These are phyloP conservation scores for Sphaerophoria rueppellii DNA, from an alignment of 2,888 invertebrate species.

Conservation along the genomic window DNA sequence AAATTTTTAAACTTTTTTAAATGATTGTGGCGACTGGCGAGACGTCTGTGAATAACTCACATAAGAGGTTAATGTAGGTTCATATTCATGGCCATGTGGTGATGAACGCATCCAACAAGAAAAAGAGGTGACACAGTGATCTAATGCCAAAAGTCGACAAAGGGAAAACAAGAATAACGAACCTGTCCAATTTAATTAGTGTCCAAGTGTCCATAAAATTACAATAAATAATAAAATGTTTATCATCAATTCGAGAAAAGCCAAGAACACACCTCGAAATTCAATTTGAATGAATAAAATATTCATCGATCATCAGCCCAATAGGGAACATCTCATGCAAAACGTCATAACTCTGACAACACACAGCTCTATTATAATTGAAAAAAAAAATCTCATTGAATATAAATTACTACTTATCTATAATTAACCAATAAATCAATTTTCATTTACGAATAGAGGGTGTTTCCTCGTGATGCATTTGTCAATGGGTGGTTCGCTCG, in stretches of 20 bases:
- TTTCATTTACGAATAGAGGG: conserved; percentile 40
- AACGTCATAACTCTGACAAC: conserved; percentile 55
- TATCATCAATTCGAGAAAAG: background rate
- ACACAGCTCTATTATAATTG: conserved; percentile 24
- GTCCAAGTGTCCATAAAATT: background rate
- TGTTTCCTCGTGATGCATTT: conserved; percentile 44
- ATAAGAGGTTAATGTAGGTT: background rate
- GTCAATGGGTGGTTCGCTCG: conserved; percentile 40
- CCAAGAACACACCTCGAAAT: background rate
- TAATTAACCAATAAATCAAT: conserved; percentile 57
- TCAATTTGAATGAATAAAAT: conserved; percentile 36
- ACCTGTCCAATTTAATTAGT: conserved; percentile 13
- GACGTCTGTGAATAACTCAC: background rate
- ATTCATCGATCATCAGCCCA: conserved; percentile 49
- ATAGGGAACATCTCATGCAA: conserved; percentile 32
- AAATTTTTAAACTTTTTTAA: background rate
- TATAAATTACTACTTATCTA: conserved; percentile 5
- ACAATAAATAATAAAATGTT: conserved; percentile 47
- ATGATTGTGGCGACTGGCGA: background rate
- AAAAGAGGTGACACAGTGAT: no score
- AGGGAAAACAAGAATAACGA: background rate
- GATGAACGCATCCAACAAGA: no score
- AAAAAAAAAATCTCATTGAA: background rate
- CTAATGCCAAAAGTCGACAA: no score
- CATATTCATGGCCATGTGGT: background rate